Conservation (phyloP, 2,797 vertebrate species). For the Platalea minor region DNA sequence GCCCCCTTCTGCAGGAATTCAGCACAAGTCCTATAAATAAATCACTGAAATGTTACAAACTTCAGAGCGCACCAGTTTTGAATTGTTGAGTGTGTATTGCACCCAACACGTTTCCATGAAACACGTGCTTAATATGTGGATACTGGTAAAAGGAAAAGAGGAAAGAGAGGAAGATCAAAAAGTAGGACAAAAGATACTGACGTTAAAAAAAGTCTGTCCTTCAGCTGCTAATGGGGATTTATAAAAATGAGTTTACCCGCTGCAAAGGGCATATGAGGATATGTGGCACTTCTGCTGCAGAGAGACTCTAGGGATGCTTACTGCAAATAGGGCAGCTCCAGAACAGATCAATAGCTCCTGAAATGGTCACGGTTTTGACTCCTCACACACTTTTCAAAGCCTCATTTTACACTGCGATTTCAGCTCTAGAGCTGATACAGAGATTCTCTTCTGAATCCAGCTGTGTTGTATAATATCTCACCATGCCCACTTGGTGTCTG, state of each 20-base stretch:
- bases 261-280: constrained; percentile 18
- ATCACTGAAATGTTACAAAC: neutral
- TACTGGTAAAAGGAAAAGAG: neutral
- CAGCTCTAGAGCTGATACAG: neutral
- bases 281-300: neutral
- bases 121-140: neutral
- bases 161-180: constrained; percentile 10
- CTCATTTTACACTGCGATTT: neutral
- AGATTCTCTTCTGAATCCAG: neutral
- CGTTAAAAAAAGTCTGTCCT: neutral
- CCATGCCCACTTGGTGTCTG: neutral
- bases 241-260: neutral
- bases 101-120: neutral
- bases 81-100: neutral
- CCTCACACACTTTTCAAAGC: neutral
- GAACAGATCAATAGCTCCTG: neutral
- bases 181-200: constrained; percentile 12
- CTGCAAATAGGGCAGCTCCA: constrained; percentile 23
- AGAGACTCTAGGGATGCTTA: neutral
- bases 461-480: neutral
- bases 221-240: neutral
- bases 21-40: neutral
- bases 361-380: neutral
- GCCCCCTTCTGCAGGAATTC: neutral
- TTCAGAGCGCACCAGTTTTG: neutral